phyloP scores from a whole-genome alignment of 2,113 vertebrate species.

The Pongo pygmaeus region DNA sequence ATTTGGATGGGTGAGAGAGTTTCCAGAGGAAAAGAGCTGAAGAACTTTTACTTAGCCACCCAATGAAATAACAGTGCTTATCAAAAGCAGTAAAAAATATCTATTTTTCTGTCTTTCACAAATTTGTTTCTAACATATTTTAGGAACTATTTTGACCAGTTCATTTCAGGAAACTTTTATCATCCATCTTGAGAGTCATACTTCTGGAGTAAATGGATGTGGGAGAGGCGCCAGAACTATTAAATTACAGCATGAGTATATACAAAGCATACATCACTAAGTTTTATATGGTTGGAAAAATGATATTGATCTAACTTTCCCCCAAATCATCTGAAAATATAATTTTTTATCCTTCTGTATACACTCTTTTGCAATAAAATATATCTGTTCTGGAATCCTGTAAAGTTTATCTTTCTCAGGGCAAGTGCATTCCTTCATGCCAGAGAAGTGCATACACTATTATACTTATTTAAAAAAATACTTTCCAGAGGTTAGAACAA shows the following conservation, averaged over 20 bases:
- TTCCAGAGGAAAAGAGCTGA: background rate
- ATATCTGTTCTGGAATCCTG: background rate
- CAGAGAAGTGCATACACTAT: background rate
- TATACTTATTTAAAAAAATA: background rate
- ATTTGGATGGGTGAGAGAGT: background rate
- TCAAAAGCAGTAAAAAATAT: background rate
- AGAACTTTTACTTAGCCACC: background rate
- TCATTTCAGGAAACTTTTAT: background rate
- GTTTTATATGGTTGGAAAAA: background rate
- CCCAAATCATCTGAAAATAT: constrained; percentile 12
- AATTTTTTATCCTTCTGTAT: background rate
- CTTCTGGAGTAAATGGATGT: constrained; percentile 14
- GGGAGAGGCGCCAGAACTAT: background rate
- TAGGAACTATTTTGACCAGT: background rate
- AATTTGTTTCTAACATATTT: background rate
- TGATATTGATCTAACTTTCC: background rate
- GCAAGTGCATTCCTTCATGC: background rate
- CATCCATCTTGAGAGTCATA: background rate
- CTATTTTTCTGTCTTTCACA: background rate
- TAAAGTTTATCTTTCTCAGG: background rate
- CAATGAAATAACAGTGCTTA: background rate
- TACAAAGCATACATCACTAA: background rate
- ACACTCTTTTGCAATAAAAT: background rate
- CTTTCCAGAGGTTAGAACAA: background rate
- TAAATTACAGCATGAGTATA: background rate